Percentiles rank a stretch among this genome's conserved stretches.
Evolutionary conservation across 2,113 vertebrate species (phyloP).

Genomic region (Mustelus asterias): DNA sequence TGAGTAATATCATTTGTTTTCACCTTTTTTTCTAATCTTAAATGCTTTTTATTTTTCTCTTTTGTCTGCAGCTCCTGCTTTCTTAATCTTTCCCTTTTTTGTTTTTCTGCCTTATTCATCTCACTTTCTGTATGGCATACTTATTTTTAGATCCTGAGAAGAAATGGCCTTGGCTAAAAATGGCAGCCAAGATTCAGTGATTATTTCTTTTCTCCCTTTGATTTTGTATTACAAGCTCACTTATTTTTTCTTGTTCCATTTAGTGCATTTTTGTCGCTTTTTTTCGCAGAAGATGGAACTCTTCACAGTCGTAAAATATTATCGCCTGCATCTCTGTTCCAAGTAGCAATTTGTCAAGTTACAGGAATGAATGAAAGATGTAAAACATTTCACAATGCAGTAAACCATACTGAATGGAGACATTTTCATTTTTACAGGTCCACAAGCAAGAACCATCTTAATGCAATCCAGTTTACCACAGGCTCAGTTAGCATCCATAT

Average conservation of each 20-base stretch:
- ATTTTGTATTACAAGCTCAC: neutral
- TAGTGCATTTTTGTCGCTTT: neutral
- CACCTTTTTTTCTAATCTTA: conserved; percentile 2
- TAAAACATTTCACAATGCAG: neutral
- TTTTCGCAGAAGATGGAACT: neutral
- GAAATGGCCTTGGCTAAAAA: neutral
- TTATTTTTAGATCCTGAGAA: neutral
- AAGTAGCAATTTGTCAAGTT: neutral
- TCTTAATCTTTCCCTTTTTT: conserved; percentile 34
- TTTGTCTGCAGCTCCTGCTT: conserved; percentile 22
- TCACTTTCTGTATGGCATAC: neutral
- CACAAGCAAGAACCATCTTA: conserved; percentile 94
- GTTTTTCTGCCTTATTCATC: conserved; percentile 14
- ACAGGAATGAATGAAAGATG: neutral
- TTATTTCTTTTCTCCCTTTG: neutral
- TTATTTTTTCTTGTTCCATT: neutral
- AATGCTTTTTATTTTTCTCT: conserved; percentile 39
- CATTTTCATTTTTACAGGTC: conserved; percentile 59
- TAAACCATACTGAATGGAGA: neutral
- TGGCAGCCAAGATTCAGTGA: neutral
- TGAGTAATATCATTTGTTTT: neutral
- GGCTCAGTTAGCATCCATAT: conserved; percentile 88
- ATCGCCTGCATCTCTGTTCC: neutral
- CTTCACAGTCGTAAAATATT: neutral
- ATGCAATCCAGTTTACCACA: conserved; percentile 99